These are phyloP conservation scores for Drosophila setosimentum DNA, from an alignment of 2,888 invertebrate genomes.

Conservation along the genomic window DNA sequence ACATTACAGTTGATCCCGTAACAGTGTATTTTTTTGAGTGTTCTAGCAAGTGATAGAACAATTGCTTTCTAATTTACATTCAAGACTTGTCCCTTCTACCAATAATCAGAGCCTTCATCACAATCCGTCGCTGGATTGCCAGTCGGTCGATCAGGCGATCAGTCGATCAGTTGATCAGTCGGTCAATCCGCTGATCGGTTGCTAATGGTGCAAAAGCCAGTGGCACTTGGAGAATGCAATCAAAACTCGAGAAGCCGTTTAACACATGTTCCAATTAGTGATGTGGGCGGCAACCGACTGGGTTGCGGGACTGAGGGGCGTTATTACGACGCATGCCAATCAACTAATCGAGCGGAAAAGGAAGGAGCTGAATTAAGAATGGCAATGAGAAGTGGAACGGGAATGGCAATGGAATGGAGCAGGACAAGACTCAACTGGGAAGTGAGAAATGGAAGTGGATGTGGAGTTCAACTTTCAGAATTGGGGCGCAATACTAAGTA, in stretches of 20 bases:
- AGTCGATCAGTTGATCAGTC: constrained; percentile 19
- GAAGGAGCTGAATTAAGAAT: constrained; percentile 7
- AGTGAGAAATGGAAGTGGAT: constrained; percentile 18
- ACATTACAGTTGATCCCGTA: background rate
- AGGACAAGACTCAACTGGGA: background rate
- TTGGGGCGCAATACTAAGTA: constrained; percentile 7
- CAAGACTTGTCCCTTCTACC: background rate
- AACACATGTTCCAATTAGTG: constrained; percentile 64
- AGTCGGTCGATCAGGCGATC: constrained; percentile 1
- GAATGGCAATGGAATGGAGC: background rate
- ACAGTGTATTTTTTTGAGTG: background rate
- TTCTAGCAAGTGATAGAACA: background rate
- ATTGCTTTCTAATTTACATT: background rate
- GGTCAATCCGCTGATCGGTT: constrained; percentile 23
- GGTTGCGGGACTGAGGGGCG: background rate
- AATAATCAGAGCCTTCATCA: background rate
- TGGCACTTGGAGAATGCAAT: constrained; percentile 42
- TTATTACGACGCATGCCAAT: constrained; percentile 38
- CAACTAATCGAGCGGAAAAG: constrained; percentile 43
- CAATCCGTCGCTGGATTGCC: background rate
- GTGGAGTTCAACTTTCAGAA: background rate
- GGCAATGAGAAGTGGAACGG: background rate
- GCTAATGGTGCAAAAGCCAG: constrained; percentile 33
- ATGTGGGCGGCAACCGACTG: constrained; percentile 30
- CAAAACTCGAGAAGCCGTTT: constrained; percentile 37